Conservation (phyloP, 2,888 invertebrate species). For the Myathropa florea region DNA sequence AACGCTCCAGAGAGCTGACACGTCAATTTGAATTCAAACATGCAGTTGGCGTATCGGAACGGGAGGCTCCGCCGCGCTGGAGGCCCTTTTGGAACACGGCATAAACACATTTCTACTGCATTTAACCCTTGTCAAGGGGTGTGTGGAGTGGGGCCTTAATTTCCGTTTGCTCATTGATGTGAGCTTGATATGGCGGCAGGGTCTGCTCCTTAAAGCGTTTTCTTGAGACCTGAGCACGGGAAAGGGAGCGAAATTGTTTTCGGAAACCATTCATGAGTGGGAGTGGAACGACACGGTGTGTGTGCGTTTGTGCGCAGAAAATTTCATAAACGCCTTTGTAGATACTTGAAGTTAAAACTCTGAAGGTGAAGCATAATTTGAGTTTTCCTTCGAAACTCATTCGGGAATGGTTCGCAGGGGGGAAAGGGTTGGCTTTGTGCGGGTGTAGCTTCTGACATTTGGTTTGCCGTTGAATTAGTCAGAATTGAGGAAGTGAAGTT, state of each 20-base stretch:
- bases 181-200: neutral
- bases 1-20: conserved; percentile 47
- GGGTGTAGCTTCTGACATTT: neutral
- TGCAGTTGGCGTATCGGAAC: conserved; percentile 29
- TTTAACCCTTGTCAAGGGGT: neutral
- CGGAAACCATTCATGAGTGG: neutral
- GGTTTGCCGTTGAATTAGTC: neutral
- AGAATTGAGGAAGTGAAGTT: neutral
- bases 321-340: neutral
- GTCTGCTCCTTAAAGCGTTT: neutral
- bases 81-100: neutral
- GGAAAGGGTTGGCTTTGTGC: neutral
- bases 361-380: neutral
- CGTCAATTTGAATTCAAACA: conserved; percentile 59
- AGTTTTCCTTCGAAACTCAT: neutral
- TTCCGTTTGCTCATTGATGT: neutral
- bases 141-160: neutral
- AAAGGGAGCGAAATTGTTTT: neutral
- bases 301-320: neutral
- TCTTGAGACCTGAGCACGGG: neutral
- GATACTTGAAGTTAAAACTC: neutral
- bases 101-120: neutral
- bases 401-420: neutral
- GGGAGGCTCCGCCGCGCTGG: neutral
- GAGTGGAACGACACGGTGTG: too few relatives aligned